phyloP scores from a whole-genome alignment of 2,113 vertebrate genomes.

The Argyrosomus japonicus region DNA sequence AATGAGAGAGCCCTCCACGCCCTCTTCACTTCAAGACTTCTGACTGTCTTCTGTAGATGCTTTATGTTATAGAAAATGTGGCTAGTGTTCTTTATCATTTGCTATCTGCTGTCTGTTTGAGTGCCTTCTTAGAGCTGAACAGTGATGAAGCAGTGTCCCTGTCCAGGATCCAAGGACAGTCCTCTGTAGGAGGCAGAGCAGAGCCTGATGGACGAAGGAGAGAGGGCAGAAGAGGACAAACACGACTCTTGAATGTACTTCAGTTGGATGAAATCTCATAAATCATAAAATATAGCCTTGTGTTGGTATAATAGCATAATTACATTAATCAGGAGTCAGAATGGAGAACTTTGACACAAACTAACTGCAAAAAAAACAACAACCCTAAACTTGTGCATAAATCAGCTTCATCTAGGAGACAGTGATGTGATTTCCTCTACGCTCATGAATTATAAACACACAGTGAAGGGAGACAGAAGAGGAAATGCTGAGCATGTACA shows the following conservation, averaged over 20 bases:
- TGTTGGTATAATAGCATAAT: no score
- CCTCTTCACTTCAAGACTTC: no score
- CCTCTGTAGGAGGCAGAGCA: constrained; percentile 47
- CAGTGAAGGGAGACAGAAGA: constrained; percentile 33
- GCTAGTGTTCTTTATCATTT: constrained; percentile 33
- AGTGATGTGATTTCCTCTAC: constrained; percentile 42
- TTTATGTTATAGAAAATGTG: constrained; percentile 30
- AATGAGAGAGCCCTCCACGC: neutral
- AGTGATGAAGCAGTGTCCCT: constrained; percentile 68
- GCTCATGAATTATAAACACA: constrained; percentile 63
- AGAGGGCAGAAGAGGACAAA: constrained; percentile 38
- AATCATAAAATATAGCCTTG: no score
- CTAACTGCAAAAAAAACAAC: constrained; percentile 18
- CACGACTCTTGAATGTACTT: constrained; percentile 22
- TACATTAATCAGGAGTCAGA: no score
- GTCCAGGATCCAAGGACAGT: constrained; percentile 67
- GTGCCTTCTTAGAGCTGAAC: constrained; percentile 48
- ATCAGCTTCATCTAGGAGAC: constrained; percentile 45
- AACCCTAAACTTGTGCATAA: constrained; percentile 48
- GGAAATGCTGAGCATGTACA: constrained; percentile 45
- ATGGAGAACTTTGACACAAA: constrained; percentile 47
- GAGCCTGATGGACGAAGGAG: constrained; percentile 49
- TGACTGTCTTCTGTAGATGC: no score
- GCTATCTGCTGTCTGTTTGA: constrained; percentile 48
- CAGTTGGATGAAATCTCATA: constrained; percentile 32